Percentiles rank a stretch among this genome's conserved stretches.
phyloP scores from a whole-genome alignment of 2,888 invertebrate genomes.

The Apoderus coryli region DNA sequence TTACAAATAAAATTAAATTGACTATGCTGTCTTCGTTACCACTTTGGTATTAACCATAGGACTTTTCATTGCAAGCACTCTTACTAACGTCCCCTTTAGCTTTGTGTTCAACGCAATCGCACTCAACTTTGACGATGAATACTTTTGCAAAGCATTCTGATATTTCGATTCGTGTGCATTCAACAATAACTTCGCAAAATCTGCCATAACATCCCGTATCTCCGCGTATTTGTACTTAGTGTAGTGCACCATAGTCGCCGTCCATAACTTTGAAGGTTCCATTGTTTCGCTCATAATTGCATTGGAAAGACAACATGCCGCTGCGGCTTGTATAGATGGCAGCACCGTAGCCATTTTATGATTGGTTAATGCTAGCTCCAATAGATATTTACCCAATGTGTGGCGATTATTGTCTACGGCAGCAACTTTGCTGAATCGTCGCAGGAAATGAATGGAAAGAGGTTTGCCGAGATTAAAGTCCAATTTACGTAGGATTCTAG shows the following conservation, averaged over 20 bases:
- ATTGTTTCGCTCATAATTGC: slow-evolving; percentile 38
- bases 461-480: slow-evolving; percentile 77
- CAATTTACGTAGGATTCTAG: slow-evolving; percentile 57
- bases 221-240: slow-evolving; percentile 57
- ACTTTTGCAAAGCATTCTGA: slow-evolving; percentile 56
- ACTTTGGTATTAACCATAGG: neutral
- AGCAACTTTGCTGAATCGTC: slow-evolving; percentile 52
- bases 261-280: slow-evolving; percentile 46
- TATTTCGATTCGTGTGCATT: slow-evolving; percentile 56
- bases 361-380: slow-evolving; percentile 71
- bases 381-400: slow-evolving; percentile 64
- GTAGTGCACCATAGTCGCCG: slow-evolving; percentile 57
- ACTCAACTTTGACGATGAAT: slow-evolving; percentile 40
- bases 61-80: neutral
- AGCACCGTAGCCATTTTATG: slow-evolving; percentile 62
- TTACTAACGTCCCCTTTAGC: slow-evolving; percentile 35
- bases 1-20: too few species aligned
- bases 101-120: slow-evolving; percentile 51
- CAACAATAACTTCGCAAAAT: slow-evolving; percentile 53
- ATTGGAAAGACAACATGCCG: slow-evolving; percentile 59
- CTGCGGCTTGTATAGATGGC: slow-evolving; percentile 76
- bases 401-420: slow-evolving; percentile 40
- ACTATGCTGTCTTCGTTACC: too few species aligned
- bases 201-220: slow-evolving; percentile 50
- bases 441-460: slow-evolving; percentile 74